Conservation (phyloP, 2,797 vertebrate genomes). For the Molossus molossus region DNA sequence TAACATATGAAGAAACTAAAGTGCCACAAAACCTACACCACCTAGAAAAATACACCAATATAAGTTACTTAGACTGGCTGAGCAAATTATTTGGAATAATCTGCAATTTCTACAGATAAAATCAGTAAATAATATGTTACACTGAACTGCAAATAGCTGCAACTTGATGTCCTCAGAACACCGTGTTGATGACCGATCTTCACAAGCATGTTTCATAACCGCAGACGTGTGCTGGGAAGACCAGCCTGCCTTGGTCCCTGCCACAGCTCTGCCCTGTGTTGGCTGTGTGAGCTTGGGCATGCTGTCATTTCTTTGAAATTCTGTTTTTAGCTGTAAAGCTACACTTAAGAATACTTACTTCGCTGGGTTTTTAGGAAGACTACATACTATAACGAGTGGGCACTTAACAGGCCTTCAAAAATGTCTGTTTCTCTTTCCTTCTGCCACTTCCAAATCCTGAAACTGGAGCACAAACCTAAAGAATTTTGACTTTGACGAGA, state of each 20-base stretch:
- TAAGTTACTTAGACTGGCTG: neutral
- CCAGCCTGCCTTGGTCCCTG: neutral
- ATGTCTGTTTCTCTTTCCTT: neutral
- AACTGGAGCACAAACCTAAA: neutral
- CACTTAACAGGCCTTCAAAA: neutral
- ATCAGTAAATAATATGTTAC: neutral
- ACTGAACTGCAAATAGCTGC: neutral
- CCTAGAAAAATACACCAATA: neutral
- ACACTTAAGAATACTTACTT: neutral
- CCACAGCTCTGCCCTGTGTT: neutral
- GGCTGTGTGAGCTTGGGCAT: neutral
- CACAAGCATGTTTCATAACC: neutral
- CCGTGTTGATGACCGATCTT: neutral
- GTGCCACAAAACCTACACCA: neutral
- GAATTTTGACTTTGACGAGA: neutral
- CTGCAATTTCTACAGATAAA: neutral
- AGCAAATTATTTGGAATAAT: constrained; percentile 2
- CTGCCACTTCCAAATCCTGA: constrained; percentile 39
- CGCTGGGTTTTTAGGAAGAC: constrained; percentile 6
- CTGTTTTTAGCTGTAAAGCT: neutral
- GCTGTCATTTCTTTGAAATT: neutral
- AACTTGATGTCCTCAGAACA: neutral
- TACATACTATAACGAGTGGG: neutral
- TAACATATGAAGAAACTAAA: constrained; percentile 40
- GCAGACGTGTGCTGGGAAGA: neutral